phyloP scores from a whole-genome alignment of 2,888 invertebrate species.

The Rhorus exstirpatorius region DNA sequence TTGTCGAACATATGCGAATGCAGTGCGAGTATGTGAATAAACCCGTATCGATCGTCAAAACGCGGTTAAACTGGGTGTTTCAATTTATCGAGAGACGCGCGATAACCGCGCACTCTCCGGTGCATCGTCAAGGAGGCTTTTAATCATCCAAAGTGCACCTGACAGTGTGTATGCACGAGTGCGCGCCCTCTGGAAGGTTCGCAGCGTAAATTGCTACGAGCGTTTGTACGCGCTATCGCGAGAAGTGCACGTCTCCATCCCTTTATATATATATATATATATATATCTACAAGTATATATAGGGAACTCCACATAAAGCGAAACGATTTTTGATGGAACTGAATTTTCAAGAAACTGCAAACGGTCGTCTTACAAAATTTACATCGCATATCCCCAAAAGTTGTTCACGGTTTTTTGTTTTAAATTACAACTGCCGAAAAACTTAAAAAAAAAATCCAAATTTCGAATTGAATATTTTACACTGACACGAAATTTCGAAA shows the following conservation, averaged over 20 bases:
- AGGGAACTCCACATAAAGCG: not conserved
- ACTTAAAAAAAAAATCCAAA: too few species aligned
- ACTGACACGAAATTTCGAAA: too few species aligned
- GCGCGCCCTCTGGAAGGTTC: not conserved
- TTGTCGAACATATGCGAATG: too few species aligned
- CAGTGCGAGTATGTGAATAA: constrained; percentile 15
- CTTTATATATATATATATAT: too few species aligned
- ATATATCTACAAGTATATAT: too few species aligned
- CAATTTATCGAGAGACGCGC: constrained; percentile 36
- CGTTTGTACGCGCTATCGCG: constrained; percentile 8
- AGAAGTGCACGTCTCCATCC: not conserved
- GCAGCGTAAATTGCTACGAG: constrained; percentile 34
- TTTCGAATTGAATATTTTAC: too few species aligned
- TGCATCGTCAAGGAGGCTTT: constrained; percentile 52
- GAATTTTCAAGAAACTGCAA: too few species aligned
- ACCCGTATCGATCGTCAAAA: constrained; percentile 48
- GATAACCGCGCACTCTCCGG: constrained; percentile 8
- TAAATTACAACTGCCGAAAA: too few species aligned
- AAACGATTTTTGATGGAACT: not conserved
- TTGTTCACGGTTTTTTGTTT: too few species aligned
- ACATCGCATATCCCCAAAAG: too few species aligned
- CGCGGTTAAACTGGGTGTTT: constrained; percentile 41
- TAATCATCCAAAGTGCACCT: constrained; percentile 66
- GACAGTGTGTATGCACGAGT: not conserved
- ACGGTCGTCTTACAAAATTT: too few species aligned